Evolutionary conservation across 2,888 invertebrate genomes (phyloP).

Genomic region (Pardosa pseudoannulata): DNA sequence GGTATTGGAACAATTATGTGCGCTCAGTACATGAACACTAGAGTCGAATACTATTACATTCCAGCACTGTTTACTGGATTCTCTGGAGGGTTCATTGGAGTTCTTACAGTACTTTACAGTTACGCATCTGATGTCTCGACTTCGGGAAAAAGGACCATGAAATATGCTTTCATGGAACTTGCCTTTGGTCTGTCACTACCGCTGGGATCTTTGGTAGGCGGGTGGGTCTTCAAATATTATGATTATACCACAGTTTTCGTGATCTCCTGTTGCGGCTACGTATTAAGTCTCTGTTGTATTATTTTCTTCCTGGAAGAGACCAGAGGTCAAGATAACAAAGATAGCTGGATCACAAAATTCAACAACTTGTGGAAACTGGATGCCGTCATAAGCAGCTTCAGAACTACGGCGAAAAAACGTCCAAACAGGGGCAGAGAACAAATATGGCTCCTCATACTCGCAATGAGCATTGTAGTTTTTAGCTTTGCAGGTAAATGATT

Average conservation of each 20-base stretch:
- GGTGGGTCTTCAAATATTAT: slow-evolving; percentile 20
- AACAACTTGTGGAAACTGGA: slow-evolving; percentile 27
- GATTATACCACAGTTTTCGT: slow-evolving; percentile 27
- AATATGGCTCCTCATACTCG: slow-evolving; percentile 46
- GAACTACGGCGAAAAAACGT: slow-evolving; percentile 30
- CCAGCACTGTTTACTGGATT: slow-evolving; percentile 35
- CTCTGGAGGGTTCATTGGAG: slow-evolving; percentile 59
- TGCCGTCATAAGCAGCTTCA: slow-evolving; percentile 25
- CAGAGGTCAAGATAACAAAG: slow-evolving; percentile 31
- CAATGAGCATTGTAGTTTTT: slow-evolving; percentile 34
- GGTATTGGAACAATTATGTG: slow-evolving; percentile 38
- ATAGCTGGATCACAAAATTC: slow-evolving; percentile 25
- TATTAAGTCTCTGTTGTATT: slow-evolving; percentile 33
- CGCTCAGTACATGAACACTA: slow-evolving; percentile 24
- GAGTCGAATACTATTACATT: slow-evolving; percentile 40
- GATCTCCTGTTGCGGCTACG: slow-evolving; percentile 19
- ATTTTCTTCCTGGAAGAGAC: slow-evolving; percentile 62
- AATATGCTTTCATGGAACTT: slow-evolving; percentile 66
- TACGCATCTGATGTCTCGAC: slow-evolving; percentile 64
- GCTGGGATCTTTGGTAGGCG: slow-evolving; percentile 47
- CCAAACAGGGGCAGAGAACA: slow-evolving; percentile 53
- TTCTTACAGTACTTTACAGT: slow-evolving; percentile 50
- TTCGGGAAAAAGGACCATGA: slow-evolving; percentile 49
- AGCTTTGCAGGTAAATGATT: slow-evolving; percentile 43
- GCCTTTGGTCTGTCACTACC: slow-evolving; percentile 84